Base-by-base conservation (phyloP, 2,888 invertebrate genomes). In the Leptopilina syphax region DNA sequence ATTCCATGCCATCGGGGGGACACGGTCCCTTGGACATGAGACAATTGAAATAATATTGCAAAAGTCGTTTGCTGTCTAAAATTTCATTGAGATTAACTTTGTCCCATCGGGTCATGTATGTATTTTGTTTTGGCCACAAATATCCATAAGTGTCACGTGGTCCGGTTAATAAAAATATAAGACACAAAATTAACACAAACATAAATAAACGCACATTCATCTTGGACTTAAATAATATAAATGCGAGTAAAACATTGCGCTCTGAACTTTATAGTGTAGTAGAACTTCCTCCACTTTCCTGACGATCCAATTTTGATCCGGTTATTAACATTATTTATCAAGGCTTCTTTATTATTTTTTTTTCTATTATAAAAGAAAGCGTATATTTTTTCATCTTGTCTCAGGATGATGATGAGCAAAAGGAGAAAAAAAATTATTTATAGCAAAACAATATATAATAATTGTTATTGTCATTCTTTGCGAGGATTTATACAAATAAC, bases 41-140 rank as follows among this genome's bases (percentile, higher is more conserved):
- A 90, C 96, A 96, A 80, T 95, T 94, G 85, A 95, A 94, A 92
- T 96, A 96, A 88, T 95, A 95, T 83, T 94, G 94, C 76, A 96
- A 94, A 84, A 96, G 92, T 87, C 96, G 93, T 85, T 95, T 94
- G 89, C 95, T 96, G 76, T 94, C 93, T 86, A 96, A 93, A 85
- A 96, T 94, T 68, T 94, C 94, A 84, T 96, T 95, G 44, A 96
- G 92, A 89, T 96, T 95, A 85, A 96, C 92, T 90, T 95, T 95
- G 88, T 96, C 96, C 89, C 96, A 96, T 87, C 95, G 93, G 44
- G 92, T 93, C 54, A 92, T 92, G 85, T 94, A 94, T 79, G 85
- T 85, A 65, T 87, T 81, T 13, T 81, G 82, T 70, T 81, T 85
- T 3, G 86, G 86, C 87, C 86, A 86, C 50, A 82, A 78, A 79